phyloP scores from a whole-genome alignment of 2,113 vertebrate genomes.

The Phyllostomus hastatus region DNA sequence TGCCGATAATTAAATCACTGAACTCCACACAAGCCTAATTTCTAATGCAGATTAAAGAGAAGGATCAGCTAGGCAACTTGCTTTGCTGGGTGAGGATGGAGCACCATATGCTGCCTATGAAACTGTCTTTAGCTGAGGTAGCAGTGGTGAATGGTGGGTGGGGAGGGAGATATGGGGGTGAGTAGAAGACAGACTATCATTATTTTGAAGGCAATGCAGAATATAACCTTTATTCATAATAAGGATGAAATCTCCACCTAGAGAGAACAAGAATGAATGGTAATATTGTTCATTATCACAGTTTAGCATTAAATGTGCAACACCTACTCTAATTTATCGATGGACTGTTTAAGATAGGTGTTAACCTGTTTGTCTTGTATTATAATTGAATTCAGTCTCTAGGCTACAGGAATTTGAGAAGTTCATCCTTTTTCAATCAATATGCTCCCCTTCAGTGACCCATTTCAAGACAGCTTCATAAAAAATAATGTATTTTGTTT shows the following conservation, averaged over 20 bases:
- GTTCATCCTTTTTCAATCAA: constrained; percentile 83
- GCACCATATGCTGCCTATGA: neutral
- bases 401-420: constrained; percentile 80
- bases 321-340: constrained; percentile 78
- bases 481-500: constrained; percentile 79
- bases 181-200: neutral
- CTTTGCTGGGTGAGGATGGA: neutral
- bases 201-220: neutral
- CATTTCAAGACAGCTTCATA: constrained; percentile 79
- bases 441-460: constrained; percentile 82
- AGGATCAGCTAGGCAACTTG: neutral
- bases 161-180: neutral
- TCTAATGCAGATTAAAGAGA: constrained; percentile 58
- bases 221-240: neutral
- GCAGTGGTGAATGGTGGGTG: neutral
- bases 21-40: neutral
- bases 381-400: constrained; percentile 81
- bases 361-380: constrained; percentile 77
- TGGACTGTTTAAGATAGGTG: constrained; percentile 72
- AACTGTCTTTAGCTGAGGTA: neutral
- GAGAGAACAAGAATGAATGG: neutral
- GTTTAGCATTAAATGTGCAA: constrained; percentile 55
- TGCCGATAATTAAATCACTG: neutral
- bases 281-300: constrained; percentile 60
- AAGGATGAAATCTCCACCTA: constrained; percentile 32